A percentile compares a stretch with the other conserved stretches of the same genome.
Conservation (phyloP, 2,113 vertebrate genomes). For the Phycodurus eques region DNA sequence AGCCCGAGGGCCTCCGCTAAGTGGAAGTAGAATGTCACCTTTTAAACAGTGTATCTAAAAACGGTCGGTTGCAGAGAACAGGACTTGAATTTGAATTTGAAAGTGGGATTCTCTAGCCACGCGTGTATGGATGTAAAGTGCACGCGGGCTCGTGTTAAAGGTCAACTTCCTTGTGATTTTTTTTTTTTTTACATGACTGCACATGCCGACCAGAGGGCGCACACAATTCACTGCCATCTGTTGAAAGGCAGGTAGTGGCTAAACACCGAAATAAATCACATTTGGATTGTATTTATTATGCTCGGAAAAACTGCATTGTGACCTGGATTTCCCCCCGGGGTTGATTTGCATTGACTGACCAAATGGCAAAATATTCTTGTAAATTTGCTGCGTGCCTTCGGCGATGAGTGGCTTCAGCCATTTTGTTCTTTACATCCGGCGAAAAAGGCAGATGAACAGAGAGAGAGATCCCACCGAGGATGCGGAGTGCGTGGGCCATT, state of each 20-base stretch:
- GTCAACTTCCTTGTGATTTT: conserved; percentile 35
- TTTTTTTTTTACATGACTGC: conserved; percentile 19
- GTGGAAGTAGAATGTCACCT: not conserved
- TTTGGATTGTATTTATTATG: conserved; percentile 16
- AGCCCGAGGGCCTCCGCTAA: not conserved
- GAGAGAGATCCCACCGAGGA: conserved; percentile 58
- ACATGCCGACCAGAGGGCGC: conserved; percentile 3
- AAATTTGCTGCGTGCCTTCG: conserved; percentile 24
- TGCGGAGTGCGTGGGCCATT: conserved; percentile 67
- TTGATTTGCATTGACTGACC: conserved; percentile 29
- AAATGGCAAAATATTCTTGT: conserved; percentile 45
- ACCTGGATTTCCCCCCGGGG: not conserved
- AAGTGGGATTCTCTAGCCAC: not conserved
- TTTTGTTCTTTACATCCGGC: conserved; percentile 62
- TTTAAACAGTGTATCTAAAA: not conserved
- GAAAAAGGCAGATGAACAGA: conserved; percentile 45
- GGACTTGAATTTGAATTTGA: not conserved
- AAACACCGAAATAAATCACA: conserved; percentile 5
- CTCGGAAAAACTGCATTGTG: not conserved
- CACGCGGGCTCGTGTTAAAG: conserved; percentile 27
- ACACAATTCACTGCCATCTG: conserved; percentile 12
- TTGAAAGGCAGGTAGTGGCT: not conserved
- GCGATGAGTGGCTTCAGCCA: conserved; percentile 57
- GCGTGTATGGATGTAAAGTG: not conserved
- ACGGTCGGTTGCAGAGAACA: not conserved